Evolutionary conservation across 2,113 vertebrate genomes (phyloP), one percentile per base, ranked within the genome.

Genomic region (Arizona elegans): DNA sequence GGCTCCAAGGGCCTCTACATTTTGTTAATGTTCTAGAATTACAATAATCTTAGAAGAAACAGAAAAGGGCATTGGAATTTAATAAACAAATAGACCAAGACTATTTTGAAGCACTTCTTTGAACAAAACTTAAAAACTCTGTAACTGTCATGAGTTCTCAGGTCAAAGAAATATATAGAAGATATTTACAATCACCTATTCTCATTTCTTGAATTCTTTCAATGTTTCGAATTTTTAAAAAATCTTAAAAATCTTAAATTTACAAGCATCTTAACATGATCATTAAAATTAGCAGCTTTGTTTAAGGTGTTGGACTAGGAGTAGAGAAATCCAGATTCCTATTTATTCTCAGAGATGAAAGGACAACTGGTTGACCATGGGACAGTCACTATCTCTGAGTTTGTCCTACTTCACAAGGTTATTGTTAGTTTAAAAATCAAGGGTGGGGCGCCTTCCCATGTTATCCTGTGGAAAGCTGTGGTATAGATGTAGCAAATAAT

Each of bases 51-150:
- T 62, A 87, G 26, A 23, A n/a, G 38, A 17, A 91, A 13, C 50
- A 92, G 8, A 96, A 93, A 87, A 59, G 1, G 87, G 81, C 0
- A 11, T 91, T 88, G 90, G 47, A 53, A 91, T 52, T 92, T 13
- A 91, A 56, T 86, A 43, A 47, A 94, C 9, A 2, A 26, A 92
- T 8, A 88, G n/a, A 11, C 8, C 6, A 4, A 17, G 7, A 43
- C 59, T 56, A 24, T 23, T 81, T 17, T 56, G 11, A 70, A 70
- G 55, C 91, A 7, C 65, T 15, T 70, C 12, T 70, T 70, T 70
- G 65, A 33, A 70, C 29, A 70, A n/a, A 38, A 17, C 19, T 0
- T 87, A 8, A 33, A 47, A 90, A 90, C 38, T 91, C 29, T 56
- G 88, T 92, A 70, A 70, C 62, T n/a, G 62, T 70, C 62, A 29